A percentile compares a stretch with the other conserved stretches of the same genome.
phyloP scores from a whole-genome alignment of 2,113 vertebrate species.

The Epinephelus moara region DNA sequence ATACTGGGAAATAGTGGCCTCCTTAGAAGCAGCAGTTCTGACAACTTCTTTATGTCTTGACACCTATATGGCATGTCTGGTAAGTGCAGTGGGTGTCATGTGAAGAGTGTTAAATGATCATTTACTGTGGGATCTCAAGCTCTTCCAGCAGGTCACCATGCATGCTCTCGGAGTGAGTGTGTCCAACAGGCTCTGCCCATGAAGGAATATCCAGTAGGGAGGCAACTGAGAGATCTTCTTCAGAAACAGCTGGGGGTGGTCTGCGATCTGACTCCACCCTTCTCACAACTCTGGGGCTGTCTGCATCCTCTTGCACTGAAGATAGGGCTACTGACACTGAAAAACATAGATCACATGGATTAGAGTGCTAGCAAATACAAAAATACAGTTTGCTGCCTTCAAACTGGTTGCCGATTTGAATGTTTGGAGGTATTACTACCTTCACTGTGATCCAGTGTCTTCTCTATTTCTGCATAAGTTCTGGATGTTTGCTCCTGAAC shows the following conservation, averaged over 20 bases:
- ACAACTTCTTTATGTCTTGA: background rate
- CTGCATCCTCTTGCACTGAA: conserved; percentile 91
- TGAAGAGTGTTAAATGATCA: background rate
- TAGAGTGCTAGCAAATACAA: background rate
- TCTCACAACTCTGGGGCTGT: conserved; percentile 83
- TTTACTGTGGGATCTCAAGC: conserved; percentile 83
- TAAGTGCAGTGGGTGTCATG: background rate
- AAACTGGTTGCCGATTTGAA: background rate
- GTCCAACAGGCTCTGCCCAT: conserved; percentile 87
- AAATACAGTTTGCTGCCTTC: background rate
- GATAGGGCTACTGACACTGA: conserved; percentile 89
- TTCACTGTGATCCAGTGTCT: conserved; percentile 95
- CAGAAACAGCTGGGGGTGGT: conserved; percentile 94
- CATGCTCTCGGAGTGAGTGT: conserved; percentile 87
- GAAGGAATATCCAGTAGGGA: conserved; percentile 90
- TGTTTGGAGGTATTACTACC: conserved; percentile 79
- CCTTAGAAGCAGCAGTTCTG: background rate
- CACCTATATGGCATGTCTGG: background rate
- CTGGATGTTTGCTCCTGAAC: conserved; percentile 86
- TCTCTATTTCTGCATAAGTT: conserved; percentile 92
- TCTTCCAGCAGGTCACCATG: conserved; percentile 91
- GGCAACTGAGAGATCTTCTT: conserved; percentile 94
- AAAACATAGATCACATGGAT: background rate
- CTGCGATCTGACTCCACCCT: conserved; percentile 83
- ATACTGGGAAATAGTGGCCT: background rate